Evolutionary conservation across 2,797 vertebrate genomes (phyloP), one percentile per base, ranked within the genome.

Genomic region (Hylomyscus alleni): DNA sequence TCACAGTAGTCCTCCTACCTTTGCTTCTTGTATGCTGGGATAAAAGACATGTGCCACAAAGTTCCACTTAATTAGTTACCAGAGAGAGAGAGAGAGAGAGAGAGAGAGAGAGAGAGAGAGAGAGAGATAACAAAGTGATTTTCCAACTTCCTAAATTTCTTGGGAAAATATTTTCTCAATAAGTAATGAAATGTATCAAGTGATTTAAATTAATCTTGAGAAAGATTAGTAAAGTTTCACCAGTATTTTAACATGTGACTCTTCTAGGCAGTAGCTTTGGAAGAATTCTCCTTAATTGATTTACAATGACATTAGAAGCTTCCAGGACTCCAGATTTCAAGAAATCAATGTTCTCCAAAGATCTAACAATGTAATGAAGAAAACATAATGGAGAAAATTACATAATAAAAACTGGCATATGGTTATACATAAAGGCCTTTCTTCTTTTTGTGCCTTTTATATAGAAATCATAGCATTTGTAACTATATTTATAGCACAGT

Each of bases 341-440:
- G 14, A 95, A 65, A 94, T 11, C 1, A 3, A 14, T 50, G 6
- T 80, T 90, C 84, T 92, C 14, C 72, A 91, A 90, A 94, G 91
- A 34, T 14, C 76, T 91, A 52, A 90, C 31, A 90, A 44, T 93
- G 52, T 86, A 92, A 78, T 90, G 29, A 91, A 97, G 72, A 97
- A 95, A 95, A 90, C 54, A 76, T 65, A 96, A 94, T 77, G 90
- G 91, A 97, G n/a, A n/a, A 94, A 90, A 95, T 92, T 95, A 90
- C 44, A 56, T 31, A 34, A 31, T 10, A 93, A 93, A 81, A 90
- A 86, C 7, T 95, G 54, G 82, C 34, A 93, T 20, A 47, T 58
- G 37, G 50, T 77, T 82, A 60, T 1, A 77, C 6, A 82, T 65
- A 83, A 95, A 91, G 17, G n/a, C 0, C 0, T 0, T 62, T 62